phyloP scores from a whole-genome alignment of 2,797 vertebrate species.

The Loriculus beryllinus region DNA sequence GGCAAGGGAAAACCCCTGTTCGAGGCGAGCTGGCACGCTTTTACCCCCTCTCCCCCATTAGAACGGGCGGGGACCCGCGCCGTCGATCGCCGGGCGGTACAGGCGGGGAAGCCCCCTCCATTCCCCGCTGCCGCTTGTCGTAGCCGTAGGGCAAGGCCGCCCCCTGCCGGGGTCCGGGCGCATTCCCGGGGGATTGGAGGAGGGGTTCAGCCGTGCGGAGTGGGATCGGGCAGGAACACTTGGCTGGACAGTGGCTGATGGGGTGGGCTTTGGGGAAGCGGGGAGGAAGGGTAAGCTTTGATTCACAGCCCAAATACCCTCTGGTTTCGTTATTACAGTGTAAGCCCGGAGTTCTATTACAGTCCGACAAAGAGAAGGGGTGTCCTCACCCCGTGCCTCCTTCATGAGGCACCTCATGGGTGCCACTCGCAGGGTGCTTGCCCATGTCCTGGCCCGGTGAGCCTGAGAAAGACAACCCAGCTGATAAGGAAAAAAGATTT shows the following conservation, averaged over 20 bases:
- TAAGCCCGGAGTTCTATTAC: background rate
- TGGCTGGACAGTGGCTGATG: no score
- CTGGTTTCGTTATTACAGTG: rapidly evolving
- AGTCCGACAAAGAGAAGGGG: background rate
- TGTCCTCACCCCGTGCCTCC: background rate
- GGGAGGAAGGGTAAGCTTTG: background rate
- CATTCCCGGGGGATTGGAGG: background rate
- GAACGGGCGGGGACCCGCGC: background rate
- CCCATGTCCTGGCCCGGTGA: background rate
- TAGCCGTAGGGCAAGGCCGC: conserved; percentile 37
- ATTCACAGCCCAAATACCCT: background rate
- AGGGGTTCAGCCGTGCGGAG: no score
- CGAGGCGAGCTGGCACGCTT: background rate
- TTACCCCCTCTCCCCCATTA: rapidly evolving
- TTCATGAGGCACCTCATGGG: rapidly evolving
- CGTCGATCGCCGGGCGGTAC: background rate
- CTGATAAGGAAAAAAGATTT: background rate
- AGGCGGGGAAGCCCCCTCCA: background rate
- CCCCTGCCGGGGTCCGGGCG: conserved; percentile 60
- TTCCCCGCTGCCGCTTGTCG: rapidly evolving
- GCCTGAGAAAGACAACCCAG: background rate
- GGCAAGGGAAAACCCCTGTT: background rate
- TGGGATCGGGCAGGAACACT: no score
- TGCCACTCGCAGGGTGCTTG: background rate
- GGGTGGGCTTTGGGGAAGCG: background rate